A percentile compares a stretch with the other conserved stretches of the same genome.
These are phyloP conservation scores for Tadarida brasiliensis DNA, from an alignment of 2,797 vertebrate species.

Conservation along the genomic window DNA sequence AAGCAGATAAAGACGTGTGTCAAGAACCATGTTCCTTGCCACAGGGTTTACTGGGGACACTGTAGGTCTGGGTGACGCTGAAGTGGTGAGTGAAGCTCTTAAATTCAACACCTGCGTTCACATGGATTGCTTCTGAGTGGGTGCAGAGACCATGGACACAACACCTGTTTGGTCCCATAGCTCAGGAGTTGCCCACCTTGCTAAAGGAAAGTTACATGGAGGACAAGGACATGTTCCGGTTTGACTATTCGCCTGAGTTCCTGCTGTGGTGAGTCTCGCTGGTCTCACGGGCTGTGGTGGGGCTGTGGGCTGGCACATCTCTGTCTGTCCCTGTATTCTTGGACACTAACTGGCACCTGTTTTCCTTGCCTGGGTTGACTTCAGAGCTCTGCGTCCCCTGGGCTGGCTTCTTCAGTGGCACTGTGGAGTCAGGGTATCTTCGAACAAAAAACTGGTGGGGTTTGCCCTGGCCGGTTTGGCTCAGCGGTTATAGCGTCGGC, in stretches of 20 bases:
- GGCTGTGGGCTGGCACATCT: neutral
- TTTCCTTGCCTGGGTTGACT: neutral
- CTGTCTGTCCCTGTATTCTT: neutral
- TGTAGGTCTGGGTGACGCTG: conserved; percentile 95
- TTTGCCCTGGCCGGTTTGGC: conserved; percentile 84
- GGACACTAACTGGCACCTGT: neutral
- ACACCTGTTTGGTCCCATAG: conserved; percentile 86
- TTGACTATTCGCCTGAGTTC: conserved; percentile 98
- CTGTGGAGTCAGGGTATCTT: conserved; percentile 97
- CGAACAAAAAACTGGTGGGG: conserved; percentile 98
- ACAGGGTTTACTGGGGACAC: conserved; percentile 99
- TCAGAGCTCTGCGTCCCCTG: conserved; percentile 96
- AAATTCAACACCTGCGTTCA: neutral
- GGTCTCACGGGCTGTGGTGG: accelerated
- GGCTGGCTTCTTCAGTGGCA: conserved; percentile 99
- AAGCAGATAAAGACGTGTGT: conserved; percentile 98
- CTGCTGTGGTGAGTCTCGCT: conserved; percentile 94
- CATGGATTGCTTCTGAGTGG: neutral
- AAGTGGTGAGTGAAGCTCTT: conserved; percentile 92
- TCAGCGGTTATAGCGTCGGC: no score
- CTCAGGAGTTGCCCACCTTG: conserved; percentile 97
- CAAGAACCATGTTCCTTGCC: conserved; percentile 99
- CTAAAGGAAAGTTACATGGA: conserved; percentile 99
- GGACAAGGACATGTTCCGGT: conserved; percentile 99
- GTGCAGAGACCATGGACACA: conserved; percentile 18